Evolutionary conservation across 2,888 invertebrate species (phyloP), one percentile per base, ranked within the genome.

Genomic region (Iphiclides podalirius): DNA sequence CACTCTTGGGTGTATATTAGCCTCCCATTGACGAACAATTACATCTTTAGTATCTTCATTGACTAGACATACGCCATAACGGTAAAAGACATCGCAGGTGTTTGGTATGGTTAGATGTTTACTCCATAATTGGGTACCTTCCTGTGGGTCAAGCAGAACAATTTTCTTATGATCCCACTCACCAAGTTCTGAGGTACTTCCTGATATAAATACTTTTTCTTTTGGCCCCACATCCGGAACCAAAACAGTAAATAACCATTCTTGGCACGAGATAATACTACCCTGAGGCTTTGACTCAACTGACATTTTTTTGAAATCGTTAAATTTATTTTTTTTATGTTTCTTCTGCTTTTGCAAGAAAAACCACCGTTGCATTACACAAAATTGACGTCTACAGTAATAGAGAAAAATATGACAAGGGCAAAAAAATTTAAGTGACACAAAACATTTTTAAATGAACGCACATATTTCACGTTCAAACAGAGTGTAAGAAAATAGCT

Each of bases 1-100:
- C 40, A 85, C 66, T 56, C 96, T 87, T 16, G 96, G 93, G 44
- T 86, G 79, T 57, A 94, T 77, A 68, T 93, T 92, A 0, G 95
- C 94, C 79, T 97, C 97, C 96, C 96, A 97, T 52, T 90, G 90
- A 7, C 94, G 90, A 9, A 96, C 92, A 52, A 94, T 89, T 7
- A 92, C 76, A 52, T 90, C 84, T 47, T 86, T 74, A 39, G 89
- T 86, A 26, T 88, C 83, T 52, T 94, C 93, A 68, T 93, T 90
- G 11, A 93, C 67, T 37, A 93, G 89, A 71, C 94, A 94, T 52
- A 95, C 90, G 59, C 93, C 93, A 76, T 95, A 97, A 26, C 97
- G 92, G 74, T 94, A 96, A 35, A 90, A 88, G 7, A 96, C 88
- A 56, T 92, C 91, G 60, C 90, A 85, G 53, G 92, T 91, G 48